phyloP scores from a whole-genome alignment of 2,113 vertebrate species.

The Gopherus flavomarginatus region DNA sequence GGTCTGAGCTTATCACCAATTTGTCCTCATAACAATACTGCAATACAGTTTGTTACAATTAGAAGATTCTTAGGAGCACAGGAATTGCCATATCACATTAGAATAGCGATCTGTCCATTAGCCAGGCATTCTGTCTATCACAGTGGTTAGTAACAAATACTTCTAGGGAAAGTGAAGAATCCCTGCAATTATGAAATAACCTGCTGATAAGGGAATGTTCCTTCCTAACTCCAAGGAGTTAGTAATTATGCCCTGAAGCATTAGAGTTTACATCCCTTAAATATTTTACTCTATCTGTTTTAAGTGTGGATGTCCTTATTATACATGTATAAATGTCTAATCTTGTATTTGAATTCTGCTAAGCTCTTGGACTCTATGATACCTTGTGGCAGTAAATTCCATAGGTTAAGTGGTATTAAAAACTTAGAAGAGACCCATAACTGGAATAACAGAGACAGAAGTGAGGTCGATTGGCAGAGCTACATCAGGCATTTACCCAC shows the following conservation, averaged over 20 bases:
- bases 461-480: neutral
- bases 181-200: neutral
- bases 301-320: neutral
- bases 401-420: neutral
- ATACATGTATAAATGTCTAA: neutral
- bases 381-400: neutral
- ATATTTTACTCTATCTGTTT: neutral
- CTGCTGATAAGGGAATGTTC: neutral
- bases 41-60: slow-evolving; percentile 25
- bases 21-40: slow-evolving; percentile 35
- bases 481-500: neutral
- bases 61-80: slow-evolving; percentile 14
- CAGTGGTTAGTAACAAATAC: neutral
- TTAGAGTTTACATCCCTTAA: neutral
- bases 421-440: neutral
- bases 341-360: rapidly evolving
- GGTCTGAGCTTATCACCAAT: slow-evolving; percentile 13
- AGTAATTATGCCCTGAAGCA: neutral
- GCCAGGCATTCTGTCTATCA: neutral
- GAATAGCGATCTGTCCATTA: rapidly evolving
- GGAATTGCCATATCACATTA: slow-evolving; percentile 20
- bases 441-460: rapidly evolving
- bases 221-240: neutral
- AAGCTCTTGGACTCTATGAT: rapidly evolving
- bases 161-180: neutral